phyloP scores from a whole-genome alignment of 30 jellyfish, hydroid and myxozoan genomes.

The Pelagia noctiluca region DNA sequence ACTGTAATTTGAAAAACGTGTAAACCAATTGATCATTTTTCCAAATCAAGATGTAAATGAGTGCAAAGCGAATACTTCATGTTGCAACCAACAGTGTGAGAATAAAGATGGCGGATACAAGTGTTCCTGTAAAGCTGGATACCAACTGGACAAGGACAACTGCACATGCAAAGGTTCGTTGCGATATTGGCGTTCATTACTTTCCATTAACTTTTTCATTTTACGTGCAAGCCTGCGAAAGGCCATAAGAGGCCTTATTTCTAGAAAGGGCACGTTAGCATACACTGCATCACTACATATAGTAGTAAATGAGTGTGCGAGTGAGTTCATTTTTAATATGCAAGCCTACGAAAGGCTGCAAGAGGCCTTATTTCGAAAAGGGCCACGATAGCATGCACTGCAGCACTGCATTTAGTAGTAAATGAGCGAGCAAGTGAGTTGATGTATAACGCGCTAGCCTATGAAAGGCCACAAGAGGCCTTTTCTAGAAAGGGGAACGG shows the following conservation, averaged over 20 bases:
- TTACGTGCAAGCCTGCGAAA: background rate
- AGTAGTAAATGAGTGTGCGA: no score
- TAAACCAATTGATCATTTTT: no score
- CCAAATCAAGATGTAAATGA: constrained; percentile 29
- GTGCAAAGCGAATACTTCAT: constrained; percentile 44
- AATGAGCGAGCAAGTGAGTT: no score
- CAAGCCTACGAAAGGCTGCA: no score
- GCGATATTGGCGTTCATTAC: no score
- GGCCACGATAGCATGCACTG: no score
- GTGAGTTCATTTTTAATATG: no score
- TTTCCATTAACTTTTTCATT: background rate
- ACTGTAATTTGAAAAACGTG: background rate
- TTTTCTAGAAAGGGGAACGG: no score
- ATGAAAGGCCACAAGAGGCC: no score
- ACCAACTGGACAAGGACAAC: constrained; percentile 15
- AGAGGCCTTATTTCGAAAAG: no score
- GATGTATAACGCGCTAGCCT: no score
- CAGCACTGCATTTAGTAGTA: no score
- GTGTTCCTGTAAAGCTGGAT: constrained; percentile 78
- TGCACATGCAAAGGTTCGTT: constrained; percentile 67
- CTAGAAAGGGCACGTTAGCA: background rate
- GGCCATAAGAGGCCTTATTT: background rate
- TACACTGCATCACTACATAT: background rate
- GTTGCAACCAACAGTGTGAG: constrained; percentile 62
- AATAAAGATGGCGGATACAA: constrained; percentile 67